Base-by-base conservation (phyloP, 2,888 invertebrate species). In the Pandemis heparana region DNA sequence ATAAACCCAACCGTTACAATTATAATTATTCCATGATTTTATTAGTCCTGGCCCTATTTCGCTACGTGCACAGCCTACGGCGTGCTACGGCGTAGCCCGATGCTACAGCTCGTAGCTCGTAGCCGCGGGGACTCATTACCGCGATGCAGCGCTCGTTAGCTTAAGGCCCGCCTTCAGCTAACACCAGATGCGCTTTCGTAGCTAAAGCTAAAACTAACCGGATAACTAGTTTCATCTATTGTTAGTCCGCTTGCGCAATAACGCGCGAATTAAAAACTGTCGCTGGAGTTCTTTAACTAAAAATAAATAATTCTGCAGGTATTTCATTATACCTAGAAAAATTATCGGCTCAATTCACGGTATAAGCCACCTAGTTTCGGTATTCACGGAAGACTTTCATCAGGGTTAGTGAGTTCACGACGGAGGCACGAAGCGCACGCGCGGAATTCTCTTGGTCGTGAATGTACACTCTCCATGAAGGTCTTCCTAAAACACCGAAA, bases 41-140 rank as follows among this genome's bases (percentile, higher is more conserved):
- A 56, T 56, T 56, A 56, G 23, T 56, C 23, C 23, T 56, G 23
- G 23, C 23, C 56, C 59, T 65, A 59, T 64, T 71, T 65, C 38
- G 16, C 56, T n/a, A 41, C 46, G 59, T 67, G 32, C 60, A 32
- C 23, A 41, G 60, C 41, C 48, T 43, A 66, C 66, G 53, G 41
- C 39, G 32, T 9, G 65, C 71, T 66, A 67, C 62, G 72, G 67
- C 72, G 72, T 66, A 66, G 65, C 71, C 48, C 23, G 5, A 5
- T 23, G 53, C 53, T 53, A 53, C 53, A 12, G 56, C 16, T 53
- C 65, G 65, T 43, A 65, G 71, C 63, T 18, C 74, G 72, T 75
- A 62, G 66, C 83, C 81, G 75, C 78, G 69, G 77, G 81, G 78
- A 80, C 77, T 89, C 86, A 87, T 88, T 88, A 89, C 82, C 74